phyloP scores from a whole-genome alignment of 2,797 vertebrate species.

The Sebastes matsubarae region DNA sequence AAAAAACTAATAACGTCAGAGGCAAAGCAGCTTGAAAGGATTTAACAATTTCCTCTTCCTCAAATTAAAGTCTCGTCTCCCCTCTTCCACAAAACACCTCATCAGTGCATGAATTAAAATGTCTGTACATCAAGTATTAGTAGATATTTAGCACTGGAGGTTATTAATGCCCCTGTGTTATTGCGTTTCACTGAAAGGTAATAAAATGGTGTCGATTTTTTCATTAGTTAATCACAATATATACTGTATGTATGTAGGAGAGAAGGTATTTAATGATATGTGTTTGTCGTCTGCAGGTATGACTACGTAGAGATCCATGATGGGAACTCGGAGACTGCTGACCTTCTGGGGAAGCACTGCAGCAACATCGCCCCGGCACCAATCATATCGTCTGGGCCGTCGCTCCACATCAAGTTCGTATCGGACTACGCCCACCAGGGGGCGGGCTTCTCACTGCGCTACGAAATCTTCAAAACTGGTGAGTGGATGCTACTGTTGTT shows the following conservation, averaged over 20 bases:
- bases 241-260: not conserved
- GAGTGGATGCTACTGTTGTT: not conserved
- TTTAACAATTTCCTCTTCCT: slow-evolving; percentile 25
- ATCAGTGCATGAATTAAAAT: not conserved
- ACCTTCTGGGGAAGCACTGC: slow-evolving; percentile 95
- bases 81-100: not conserved
- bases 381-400: slow-evolving; percentile 95
- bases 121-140: not conserved
- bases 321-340: slow-evolving; percentile 89
- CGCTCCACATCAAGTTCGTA: slow-evolving; percentile 94
- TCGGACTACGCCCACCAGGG: slow-evolving; percentile 97
- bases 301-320: slow-evolving; percentile 98
- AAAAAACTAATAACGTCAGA: slow-evolving; percentile 5
- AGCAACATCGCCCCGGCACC: slow-evolving; percentile 96
- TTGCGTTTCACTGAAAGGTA: not conserved
- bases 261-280: not conserved
- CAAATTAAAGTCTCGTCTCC: slow-evolving; percentile 6
- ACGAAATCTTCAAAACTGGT: slow-evolving; percentile 99
- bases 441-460: slow-evolving; percentile 97
- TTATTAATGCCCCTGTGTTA: not conserved
- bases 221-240: not conserved
- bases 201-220: not conserved
- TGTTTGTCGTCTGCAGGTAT: slow-evolving; percentile 82
- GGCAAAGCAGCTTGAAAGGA: slow-evolving; percentile 22
- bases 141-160: not conserved